Percentiles rank a stretch among this genome's conserved stretches.
Conservation (phyloP, 2,888 invertebrate genomes). For the Harmothoe impar region DNA sequence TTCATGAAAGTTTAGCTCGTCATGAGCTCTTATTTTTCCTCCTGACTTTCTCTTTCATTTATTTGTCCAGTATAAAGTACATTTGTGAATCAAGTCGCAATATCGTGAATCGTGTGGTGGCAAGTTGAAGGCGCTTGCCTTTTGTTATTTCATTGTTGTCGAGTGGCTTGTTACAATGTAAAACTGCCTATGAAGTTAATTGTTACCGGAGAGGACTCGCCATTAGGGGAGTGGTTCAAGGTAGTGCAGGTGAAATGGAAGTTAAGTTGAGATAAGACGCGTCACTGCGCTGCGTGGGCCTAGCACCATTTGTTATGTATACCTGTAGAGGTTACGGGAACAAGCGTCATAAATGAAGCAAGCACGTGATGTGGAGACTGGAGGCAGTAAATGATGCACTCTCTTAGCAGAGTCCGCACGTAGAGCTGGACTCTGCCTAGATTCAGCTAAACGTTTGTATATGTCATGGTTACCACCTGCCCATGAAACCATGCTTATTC, state of each 20-base stretch:
- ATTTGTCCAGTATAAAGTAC: constrained; percentile 30
- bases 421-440: no score
- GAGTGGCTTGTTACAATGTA: constrained; percentile 57
- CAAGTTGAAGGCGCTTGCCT: constrained; percentile 50
- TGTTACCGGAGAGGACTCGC: constrained; percentile 13
- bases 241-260: neutral
- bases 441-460: no score
- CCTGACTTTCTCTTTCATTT: neutral
- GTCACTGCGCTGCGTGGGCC: neutral
- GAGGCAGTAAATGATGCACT: constrained; percentile 11
- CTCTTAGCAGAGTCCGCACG: no score
- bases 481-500: no score
- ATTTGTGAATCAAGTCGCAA: constrained; percentile 16
- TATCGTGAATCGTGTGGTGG: constrained; percentile 54
- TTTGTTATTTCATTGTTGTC: constrained; percentile 61
- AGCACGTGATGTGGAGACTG: neutral
- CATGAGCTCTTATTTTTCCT: neutral
- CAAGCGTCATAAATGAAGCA: constrained; percentile 26
- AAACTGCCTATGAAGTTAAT: constrained; percentile 19
- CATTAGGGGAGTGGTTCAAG: neutral
- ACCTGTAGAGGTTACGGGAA: neutral
- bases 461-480: no score
- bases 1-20: neutral
- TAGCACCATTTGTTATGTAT: constrained; percentile 32
- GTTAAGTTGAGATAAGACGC: neutral